Evolutionary conservation across 2,888 invertebrate species (phyloP).

Genomic region (Ormyrus pomaceus): DNA sequence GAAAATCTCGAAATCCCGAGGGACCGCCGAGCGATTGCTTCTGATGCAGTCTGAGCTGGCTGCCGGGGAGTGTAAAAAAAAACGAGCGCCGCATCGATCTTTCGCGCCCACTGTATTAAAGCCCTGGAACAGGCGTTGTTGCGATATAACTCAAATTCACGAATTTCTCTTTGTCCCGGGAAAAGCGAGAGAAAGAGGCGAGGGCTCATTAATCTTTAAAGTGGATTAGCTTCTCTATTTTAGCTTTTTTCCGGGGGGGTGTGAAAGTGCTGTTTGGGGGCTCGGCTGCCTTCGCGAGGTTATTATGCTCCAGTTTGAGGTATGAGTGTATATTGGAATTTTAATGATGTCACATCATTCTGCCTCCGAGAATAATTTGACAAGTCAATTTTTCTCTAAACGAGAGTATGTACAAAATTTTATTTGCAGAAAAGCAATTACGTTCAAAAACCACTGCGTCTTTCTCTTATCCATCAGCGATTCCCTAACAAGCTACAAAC

Average conservation of each 20-base stretch:
- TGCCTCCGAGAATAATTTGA: too few relatives aligned
- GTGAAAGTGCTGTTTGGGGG: not conserved
- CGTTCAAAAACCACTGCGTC: too few relatives aligned
- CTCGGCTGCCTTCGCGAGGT: too few relatives aligned
- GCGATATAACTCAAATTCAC: slow-evolving; percentile 44
- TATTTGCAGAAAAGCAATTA: too few relatives aligned
- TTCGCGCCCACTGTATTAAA: slow-evolving; percentile 26
- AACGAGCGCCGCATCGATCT: slow-evolving; percentile 44
- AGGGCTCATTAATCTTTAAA: slow-evolving; percentile 50
- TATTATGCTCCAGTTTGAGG: too few relatives aligned
- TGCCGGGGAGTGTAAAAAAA: slow-evolving; percentile 33
- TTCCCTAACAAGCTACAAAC: too few relatives aligned
- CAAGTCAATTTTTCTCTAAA: too few relatives aligned
- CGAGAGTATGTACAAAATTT: too few relatives aligned
- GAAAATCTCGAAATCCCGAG: slow-evolving; percentile 53
- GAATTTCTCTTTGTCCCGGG: slow-evolving; percentile 49
- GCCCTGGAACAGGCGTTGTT: slow-evolving; percentile 17
- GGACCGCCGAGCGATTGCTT: slow-evolving; percentile 44
- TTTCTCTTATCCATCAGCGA: too few relatives aligned
- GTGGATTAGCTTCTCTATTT: slow-evolving; percentile 33
- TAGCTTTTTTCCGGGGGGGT: not conserved
- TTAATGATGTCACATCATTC: not conserved
- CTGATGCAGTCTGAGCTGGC: slow-evolving; percentile 12
- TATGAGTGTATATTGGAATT: not conserved
- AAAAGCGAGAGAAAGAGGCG: not conserved